Conservation (phyloP, 2,888 invertebrate genomes). For the Automeris io region DNA sequence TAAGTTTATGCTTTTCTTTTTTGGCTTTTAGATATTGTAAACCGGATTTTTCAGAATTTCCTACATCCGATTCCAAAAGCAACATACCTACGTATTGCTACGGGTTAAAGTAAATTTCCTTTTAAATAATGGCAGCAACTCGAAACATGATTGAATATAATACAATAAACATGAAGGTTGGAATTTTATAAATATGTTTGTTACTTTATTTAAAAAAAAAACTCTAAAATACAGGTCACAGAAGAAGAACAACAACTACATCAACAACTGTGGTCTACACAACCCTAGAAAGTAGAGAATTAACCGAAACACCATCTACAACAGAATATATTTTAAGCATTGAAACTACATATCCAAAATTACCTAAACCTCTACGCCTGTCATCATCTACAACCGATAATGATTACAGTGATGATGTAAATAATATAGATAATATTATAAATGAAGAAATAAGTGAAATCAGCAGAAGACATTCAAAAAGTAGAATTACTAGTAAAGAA, state of each 20-base stretch:
- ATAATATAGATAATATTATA: conserved; percentile 55
- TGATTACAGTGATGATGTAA: conserved; percentile 51
- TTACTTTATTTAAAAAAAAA: no score
- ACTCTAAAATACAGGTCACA: conserved; percentile 65
- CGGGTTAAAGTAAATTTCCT: no score
- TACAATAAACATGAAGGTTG: no score
- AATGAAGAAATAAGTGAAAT: conserved; percentile 40
- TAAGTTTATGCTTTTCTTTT: no score
- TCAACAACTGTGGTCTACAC: conserved; percentile 48
- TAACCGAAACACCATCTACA: conserved; percentile 41
- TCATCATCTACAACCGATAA: conserved; percentile 44
- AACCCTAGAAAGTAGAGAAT: conserved; percentile 35
- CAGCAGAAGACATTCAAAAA: conserved; percentile 44
- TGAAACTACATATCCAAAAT: conserved; percentile 42
- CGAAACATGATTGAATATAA: no score
- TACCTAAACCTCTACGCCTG: conserved; percentile 60
- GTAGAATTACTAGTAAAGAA: conserved; percentile 50
- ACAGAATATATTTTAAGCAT: conserved; percentile 38
- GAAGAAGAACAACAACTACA: conserved; percentile 64
- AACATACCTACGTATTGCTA: no score
- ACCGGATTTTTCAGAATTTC: no score
- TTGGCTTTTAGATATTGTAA: no score
- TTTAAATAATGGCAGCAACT: no score
- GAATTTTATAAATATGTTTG: no score
- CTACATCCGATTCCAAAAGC: no score